A percentile compares a stretch with the other conserved stretches of the same genome.
phyloP scores from a whole-genome alignment of 2,888 invertebrate genomes.

The Isotomurus palustris region DNA sequence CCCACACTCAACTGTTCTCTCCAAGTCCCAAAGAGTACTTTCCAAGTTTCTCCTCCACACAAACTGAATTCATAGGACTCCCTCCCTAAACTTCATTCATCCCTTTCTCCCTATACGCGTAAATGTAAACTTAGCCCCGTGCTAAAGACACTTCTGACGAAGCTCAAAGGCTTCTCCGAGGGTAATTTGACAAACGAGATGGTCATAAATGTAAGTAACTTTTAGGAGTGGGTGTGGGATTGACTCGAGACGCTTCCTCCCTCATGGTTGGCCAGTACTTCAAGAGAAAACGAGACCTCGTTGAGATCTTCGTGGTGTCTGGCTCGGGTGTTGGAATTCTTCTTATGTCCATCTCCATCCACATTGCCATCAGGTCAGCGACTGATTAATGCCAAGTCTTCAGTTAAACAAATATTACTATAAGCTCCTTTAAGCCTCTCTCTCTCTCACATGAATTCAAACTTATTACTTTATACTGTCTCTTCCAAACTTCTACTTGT shows the following conservation, averaged over 20 bases:
- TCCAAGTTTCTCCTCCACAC: too few species aligned
- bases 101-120: too few species aligned
- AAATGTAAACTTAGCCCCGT: too few species aligned
- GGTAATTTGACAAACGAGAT: too few species aligned
- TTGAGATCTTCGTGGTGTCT: slow-evolving; percentile 80
- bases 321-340: slow-evolving; percentile 72
- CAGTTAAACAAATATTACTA: not conserved
- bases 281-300: slow-evolving; percentile 74
- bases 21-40: too few species aligned
- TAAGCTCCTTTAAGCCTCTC: not conserved
- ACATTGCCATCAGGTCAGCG: slow-evolving; percentile 31
- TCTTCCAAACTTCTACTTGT: too few species aligned
- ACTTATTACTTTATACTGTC: too few species aligned
- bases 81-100: too few species aligned
- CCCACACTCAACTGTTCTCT: too few species aligned
- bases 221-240: slow-evolving; percentile 72
- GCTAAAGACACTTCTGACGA: too few species aligned
- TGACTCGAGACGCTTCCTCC: slow-evolving; percentile 78
- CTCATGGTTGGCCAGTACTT: slow-evolving; percentile 88
- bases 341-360: slow-evolving; percentile 30
- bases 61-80: too few species aligned
- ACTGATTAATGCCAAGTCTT: not conserved
- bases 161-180: too few species aligned
- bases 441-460: not conserved
- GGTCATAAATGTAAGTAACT: slow-evolving; percentile 2